Evolutionary conservation across 2,797 vertebrate genomes (phyloP), one percentile per base, ranked within the genome.

Genomic region (Myotis vivesi): DNA sequence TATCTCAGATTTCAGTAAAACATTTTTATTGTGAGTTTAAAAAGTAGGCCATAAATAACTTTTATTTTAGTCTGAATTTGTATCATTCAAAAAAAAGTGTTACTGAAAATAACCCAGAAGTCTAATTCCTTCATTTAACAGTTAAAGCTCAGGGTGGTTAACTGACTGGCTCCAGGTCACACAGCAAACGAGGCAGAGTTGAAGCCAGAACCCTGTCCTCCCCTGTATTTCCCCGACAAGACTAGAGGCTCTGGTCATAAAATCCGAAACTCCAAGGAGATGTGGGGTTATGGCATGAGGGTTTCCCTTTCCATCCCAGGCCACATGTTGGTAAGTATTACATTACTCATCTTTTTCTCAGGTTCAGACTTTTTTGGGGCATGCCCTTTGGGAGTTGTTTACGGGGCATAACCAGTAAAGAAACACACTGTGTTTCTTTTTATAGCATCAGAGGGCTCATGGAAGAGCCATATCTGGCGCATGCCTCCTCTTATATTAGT

Each of bases 391-490:
- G 25, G 57, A 59, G 57, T 12, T 59, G 57, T 59, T 59, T 59
- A 59, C 5, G 6, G 57, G 28, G 5, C 5, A 30, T 30, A 62
- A 62, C 12, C 59, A 62, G 12, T 15, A 62, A 30, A 62, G 12
- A 62, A 30, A 30, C 59, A 62, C 59, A 30, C 15, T 30, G 79
- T 36, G 16, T 91, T 96, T 89, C 94, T 95, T 94, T 97, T 95
- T 91, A 95, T 95, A 96, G 93, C 41, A 84, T 16, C 49, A 55
- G 62, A 64, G 6, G 82, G n/a, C 55, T 71, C 51, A 72, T 6
- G 1, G 83, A 96, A 64, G 53, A 93, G 44, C 71, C 38, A 44
- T 46, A 95, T 92, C 89, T 96, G 92, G 81, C 69, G 64, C 72
- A 86, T 0, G 4, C 36, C 59, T 92, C 69, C 64, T 77, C 36